phyloP scores from a whole-genome alignment of 2,888 invertebrate species.

The Spodoptera littoralis region DNA sequence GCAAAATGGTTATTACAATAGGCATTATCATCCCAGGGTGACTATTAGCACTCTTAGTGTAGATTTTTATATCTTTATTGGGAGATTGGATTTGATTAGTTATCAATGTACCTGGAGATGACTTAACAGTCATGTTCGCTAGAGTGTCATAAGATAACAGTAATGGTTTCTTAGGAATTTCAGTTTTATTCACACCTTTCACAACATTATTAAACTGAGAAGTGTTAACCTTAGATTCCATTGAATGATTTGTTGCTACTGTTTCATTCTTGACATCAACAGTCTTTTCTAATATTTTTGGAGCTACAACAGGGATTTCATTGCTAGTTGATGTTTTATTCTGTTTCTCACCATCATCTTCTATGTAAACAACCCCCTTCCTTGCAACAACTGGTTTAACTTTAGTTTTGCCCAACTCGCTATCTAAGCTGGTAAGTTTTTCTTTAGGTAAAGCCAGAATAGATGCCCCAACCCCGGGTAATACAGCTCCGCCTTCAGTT shows the following conservation, averaged over 20 bases:
- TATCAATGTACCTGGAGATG: constrained; percentile 61
- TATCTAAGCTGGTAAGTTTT: constrained; percentile 55
- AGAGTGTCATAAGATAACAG: constrained; percentile 71
- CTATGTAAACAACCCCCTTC: constrained; percentile 66
- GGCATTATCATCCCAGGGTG: constrained; percentile 92
- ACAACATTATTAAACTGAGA: constrained; percentile 29
- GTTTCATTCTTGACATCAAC: constrained; percentile 17
- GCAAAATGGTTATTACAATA: constrained; percentile 92
- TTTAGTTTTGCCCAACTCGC: constrained; percentile 68
- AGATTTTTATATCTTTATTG: constrained; percentile 58
- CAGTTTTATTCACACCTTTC: constrained; percentile 45
- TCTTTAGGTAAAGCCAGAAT: constrained; percentile 64
- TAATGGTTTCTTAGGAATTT: constrained; percentile 70
- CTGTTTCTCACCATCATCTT: constrained; percentile 30
- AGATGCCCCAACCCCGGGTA: constrained; percentile 62
- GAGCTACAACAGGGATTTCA: constrained; percentile 33
- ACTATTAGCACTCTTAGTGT: constrained; percentile 66
- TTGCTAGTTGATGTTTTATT: constrained; percentile 25
- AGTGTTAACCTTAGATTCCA: constrained; percentile 22
- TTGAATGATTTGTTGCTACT: constrained; percentile 20
- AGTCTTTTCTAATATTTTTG: constrained; percentile 11
- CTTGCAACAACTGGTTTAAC: constrained; percentile 63
- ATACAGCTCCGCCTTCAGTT: constrained; percentile 74
- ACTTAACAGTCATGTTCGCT: constrained; percentile 60
- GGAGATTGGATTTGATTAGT: constrained; percentile 64